phyloP scores from a whole-genome alignment of 2,888 invertebrate species.

The Autographa gamma region DNA sequence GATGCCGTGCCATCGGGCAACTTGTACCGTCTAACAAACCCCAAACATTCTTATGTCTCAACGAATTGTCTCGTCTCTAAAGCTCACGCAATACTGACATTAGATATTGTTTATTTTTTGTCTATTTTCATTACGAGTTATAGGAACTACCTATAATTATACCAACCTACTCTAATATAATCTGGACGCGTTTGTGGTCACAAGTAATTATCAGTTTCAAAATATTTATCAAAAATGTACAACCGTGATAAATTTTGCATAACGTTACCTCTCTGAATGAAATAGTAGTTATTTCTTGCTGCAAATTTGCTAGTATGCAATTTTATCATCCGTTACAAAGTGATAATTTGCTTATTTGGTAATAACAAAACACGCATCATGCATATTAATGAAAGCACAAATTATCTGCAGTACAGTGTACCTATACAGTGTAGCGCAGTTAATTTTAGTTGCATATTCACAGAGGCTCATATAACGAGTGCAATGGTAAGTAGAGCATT shows the following conservation, averaged over 20 bases:
- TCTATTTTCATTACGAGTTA: background rate
- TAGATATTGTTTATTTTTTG: background rate
- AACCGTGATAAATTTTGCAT: background rate
- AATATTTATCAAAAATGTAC: background rate
- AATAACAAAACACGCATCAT: constrained; percentile 24
- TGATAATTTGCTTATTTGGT: constrained; percentile 23
- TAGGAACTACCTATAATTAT: background rate
- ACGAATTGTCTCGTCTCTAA: constrained; percentile 22
- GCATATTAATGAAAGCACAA: constrained; percentile 1
- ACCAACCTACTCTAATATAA: background rate
- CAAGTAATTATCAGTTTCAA: background rate
- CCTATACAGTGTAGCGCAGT: constrained; percentile 25
- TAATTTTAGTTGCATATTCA: constrained; percentile 56
- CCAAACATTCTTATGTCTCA: constrained; percentile 45
- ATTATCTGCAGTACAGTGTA: constrained; percentile 23
- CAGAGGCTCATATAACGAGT: constrained; percentile 69
- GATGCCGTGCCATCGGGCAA: constrained; percentile 47
- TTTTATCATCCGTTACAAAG: constrained; percentile 24
- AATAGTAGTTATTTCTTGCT: constrained; percentile 3
- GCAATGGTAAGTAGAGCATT: constrained; percentile 81
- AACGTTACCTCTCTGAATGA: constrained; percentile 7
- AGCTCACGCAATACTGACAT: constrained; percentile 41
- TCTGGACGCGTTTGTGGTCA: background rate
- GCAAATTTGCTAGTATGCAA: constrained; percentile 16
- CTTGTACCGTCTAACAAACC: constrained; percentile 35